These are phyloP conservation scores for Yponomeuta sedellus DNA, from an alignment of 2,888 invertebrate genomes.

Conservation along the genomic window DNA sequence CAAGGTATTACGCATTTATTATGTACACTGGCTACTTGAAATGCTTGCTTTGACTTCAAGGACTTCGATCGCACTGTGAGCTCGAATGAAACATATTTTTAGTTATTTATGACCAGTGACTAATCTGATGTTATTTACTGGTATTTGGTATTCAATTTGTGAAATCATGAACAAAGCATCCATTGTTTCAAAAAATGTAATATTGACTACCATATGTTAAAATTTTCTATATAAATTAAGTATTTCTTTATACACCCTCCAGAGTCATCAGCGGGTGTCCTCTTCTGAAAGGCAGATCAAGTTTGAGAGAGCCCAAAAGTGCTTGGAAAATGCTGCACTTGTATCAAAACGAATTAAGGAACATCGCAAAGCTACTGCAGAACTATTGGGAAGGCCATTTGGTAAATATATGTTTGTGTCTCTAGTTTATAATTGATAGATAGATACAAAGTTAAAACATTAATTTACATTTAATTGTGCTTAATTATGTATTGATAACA, in stretches of 20 bases:
- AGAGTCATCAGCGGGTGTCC: constrained; percentile 28
- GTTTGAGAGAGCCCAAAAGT: constrained; percentile 66
- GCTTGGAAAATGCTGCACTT: constrained; percentile 69
- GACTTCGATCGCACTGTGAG: not conserved
- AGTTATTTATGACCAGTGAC: not conserved
- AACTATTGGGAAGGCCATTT: constrained; percentile 61
- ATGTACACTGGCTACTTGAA: not conserved
- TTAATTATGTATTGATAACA: too few species aligned
- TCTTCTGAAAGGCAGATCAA: constrained; percentile 64
- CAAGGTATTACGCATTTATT: constrained; percentile 40
- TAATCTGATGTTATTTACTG: not conserved
- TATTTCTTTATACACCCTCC: not conserved
- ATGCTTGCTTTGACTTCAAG: constrained; percentile 1
- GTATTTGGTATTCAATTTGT: not conserved
- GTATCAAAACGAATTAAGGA: constrained; percentile 70
- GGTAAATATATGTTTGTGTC: constrained; percentile 35
- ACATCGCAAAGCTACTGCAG: constrained; percentile 68
- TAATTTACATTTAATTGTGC: too few species aligned
- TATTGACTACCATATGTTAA: too few species aligned
- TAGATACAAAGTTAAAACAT: too few species aligned
- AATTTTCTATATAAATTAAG: not conserved
- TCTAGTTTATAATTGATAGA: not conserved
- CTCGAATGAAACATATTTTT: not conserved
- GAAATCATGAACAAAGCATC: not conserved
- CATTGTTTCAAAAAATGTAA: not conserved